A percentile compares a stretch with the other conserved stretches of the same genome.
These are phyloP conservation scores for Odontamblyopus lacepedii DNA, from an alignment of 2,797 vertebrate species.

Conservation along the genomic window DNA sequence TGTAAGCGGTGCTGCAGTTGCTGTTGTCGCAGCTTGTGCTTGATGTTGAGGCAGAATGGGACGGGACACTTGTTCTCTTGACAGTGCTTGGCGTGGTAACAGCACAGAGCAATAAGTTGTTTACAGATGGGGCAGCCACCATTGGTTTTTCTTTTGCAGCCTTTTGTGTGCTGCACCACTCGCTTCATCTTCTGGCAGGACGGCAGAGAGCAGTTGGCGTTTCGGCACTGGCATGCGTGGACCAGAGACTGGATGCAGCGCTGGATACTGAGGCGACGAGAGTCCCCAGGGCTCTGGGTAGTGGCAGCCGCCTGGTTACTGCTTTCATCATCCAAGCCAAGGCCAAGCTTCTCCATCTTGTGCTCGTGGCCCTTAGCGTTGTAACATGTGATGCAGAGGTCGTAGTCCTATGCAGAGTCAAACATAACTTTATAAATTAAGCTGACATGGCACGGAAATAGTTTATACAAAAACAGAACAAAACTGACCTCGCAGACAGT, in stretches of 20 bases:
- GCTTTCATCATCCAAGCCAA: conserved; percentile 95
- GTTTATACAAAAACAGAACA: not conserved
- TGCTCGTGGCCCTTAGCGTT: conserved; percentile 95
- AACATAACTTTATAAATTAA: conserved; percentile 5
- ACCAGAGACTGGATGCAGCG: conserved; percentile 98
- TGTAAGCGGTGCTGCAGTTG: conserved; percentile 96
- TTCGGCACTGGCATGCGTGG: conserved; percentile 96
- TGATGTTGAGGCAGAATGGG: conserved; percentile 98
- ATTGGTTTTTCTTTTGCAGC: conserved; percentile 97
- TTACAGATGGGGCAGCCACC: conserved; percentile 98
- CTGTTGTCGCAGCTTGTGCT: conserved; percentile 95
- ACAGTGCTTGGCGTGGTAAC: conserved; percentile 98
- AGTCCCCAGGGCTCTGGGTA: conserved; percentile 94
- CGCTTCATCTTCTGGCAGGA: conserved; percentile 99
- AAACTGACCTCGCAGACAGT: conserved; percentile 92
- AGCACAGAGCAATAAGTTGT: conserved; percentile 96
- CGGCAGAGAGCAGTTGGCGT: conserved; percentile 95
- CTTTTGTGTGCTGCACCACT: conserved; percentile 96
- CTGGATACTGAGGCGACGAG: conserved; percentile 95
- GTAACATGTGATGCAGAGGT: conserved; percentile 97
- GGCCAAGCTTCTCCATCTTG: conserved; percentile 98
- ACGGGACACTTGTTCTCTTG: conserved; percentile 99
- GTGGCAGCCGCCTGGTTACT: conserved; percentile 89
- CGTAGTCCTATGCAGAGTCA: conserved; percentile 85
- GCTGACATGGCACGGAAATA: not conserved